phyloP scores from a whole-genome alignment of 2,113 vertebrate genomes.

The Himantopus leucocephalus region DNA sequence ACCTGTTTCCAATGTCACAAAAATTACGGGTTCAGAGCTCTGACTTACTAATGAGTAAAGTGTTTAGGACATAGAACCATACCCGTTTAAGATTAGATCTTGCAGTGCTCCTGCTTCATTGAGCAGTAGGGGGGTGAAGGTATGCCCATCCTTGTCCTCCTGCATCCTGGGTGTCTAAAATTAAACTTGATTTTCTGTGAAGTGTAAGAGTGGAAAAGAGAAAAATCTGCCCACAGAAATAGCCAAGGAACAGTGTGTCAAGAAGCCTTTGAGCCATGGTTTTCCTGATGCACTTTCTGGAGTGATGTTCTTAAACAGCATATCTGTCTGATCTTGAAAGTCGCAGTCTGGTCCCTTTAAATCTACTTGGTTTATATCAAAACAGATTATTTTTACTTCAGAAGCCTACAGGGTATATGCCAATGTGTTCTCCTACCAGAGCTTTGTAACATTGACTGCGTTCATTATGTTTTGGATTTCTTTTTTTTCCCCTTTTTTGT shows the following conservation, averaged over 20 bases:
- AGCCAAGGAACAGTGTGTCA: neutral
- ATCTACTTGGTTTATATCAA: neutral
- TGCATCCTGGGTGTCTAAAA: neutral
- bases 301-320: neutral
- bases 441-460: neutral
- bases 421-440: neutral
- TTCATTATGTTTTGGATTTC: neutral
- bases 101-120: neutral
- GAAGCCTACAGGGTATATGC: neutral
- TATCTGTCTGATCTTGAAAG: neutral
- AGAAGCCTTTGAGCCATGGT: neutral
- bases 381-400: neutral
- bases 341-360: neutral
- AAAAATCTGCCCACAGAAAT: neutral
- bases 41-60: neutral
- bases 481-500: neutral
- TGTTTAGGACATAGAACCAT: neutral
- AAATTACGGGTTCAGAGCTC: neutral
- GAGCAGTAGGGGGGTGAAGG: neutral
- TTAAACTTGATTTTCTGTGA: neutral
- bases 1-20: neutral
- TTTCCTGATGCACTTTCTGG: neutral
- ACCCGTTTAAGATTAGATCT: neutral
- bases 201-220: neutral
- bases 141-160: neutral